Evolutionary conservation across 2,888 invertebrate species (phyloP), one percentile per base, ranked within the genome.

Genomic region (Ligdia adustata): DNA sequence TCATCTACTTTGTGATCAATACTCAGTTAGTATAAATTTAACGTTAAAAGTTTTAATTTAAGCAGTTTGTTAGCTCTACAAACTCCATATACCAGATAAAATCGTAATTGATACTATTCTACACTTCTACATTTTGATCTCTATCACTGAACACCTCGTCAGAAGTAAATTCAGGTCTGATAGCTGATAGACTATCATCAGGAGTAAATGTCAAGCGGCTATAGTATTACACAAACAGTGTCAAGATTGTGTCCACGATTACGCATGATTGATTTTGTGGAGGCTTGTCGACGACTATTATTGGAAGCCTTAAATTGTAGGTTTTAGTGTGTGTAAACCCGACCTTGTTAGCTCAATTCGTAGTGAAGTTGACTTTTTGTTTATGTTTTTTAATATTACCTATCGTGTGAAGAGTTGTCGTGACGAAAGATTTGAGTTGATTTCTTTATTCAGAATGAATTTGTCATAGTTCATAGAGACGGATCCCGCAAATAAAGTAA

Each of bases 161-260:
- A 37, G 39, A 53, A 48, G 51, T 52, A 43, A 47, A 42, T 16
- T 48, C 45, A 41, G 46, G 51, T 46, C 45, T n/a, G n/a, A n/a
- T n/a, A n/a, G n/a, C n/a, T n/a, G 39, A 50, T 58, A 45, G 37
- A 33, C 32, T 55, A 55, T 45, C 83, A 84, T 82, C 82, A 76
- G 83, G 74, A 63, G 47, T 82, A 80, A 82, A 82, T 68, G 73
- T 69, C 63, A 13, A 59, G 64, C 28, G 34, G 37, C 31, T 41
- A 32, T 45, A 48, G 26, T 46, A 49, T 47, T 46, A 56, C 41
- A 55, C 41, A 57, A 49, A 51, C 37, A 54, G 38, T 55, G 72
- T 66, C 66, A 66, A 58, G 53, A 59, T 57, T 55, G 37, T 44
- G 35, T 32, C 37, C 38, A 24, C 54, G 69, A 66, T 70, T 68